Percentiles rank a stretch among this genome's conserved stretches.
Conservation (phyloP, 2,113 vertebrate genomes). For the Micronycteris hirsuta region DNA sequence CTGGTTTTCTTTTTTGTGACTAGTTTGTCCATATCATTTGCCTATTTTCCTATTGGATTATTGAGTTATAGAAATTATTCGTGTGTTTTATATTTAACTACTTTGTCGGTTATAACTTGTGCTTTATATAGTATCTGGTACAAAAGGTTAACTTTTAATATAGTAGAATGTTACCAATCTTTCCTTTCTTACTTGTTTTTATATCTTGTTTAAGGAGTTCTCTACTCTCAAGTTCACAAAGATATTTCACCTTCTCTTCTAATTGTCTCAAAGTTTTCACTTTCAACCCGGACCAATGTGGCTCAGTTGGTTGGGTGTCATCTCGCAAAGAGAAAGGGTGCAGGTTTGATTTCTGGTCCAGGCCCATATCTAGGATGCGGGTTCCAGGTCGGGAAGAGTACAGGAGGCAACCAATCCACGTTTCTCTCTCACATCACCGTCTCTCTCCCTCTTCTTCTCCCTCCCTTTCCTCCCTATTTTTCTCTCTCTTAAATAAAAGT, state of each 20-base stretch:
- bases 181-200: background rate
- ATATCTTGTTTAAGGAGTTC: background rate
- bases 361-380: too few relatives aligned
- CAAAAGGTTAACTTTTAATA: slow-evolving; percentile 9
- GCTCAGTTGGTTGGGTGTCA: too few relatives aligned
- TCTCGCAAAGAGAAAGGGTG: too few relatives aligned
- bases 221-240: background rate
- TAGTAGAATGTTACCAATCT: background rate
- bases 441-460: too few relatives aligned
- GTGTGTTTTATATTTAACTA: background rate
- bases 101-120: background rate
- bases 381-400: too few relatives aligned
- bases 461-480: too few relatives aligned
- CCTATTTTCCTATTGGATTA: background rate
- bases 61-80: background rate
- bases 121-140: background rate
- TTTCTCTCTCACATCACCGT: too few relatives aligned
- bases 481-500: background rate
- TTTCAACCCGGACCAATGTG: background rate
- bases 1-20: background rate
- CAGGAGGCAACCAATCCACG: too few relatives aligned
- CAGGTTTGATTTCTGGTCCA: too few relatives aligned
- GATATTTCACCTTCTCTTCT: slow-evolving; percentile 19
- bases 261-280: background rate
- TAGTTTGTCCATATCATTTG: background rate